phyloP scores from a whole-genome alignment of 2,888 invertebrate species.

The Ectemnius continuus region DNA sequence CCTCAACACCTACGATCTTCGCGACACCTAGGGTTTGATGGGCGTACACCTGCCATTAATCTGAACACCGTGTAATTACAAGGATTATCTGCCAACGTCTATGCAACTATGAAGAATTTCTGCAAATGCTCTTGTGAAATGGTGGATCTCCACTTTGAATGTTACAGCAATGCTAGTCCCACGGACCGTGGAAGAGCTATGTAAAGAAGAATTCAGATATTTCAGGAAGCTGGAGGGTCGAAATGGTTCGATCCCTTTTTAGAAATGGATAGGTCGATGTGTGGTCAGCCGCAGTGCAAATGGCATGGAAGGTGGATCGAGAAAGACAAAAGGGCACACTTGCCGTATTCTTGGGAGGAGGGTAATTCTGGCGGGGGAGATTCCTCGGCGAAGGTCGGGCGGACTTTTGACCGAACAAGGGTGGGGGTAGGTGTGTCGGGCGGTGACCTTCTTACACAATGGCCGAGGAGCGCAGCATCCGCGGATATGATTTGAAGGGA shows the following conservation, averaged over 20 bases:
- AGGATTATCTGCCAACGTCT: background rate
- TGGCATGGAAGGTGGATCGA: background rate
- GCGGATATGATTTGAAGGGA: conserved; percentile 76
- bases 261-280: conserved; percentile 29
- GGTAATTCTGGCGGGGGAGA: conserved; percentile 32
- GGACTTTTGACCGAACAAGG: conserved; percentile 21
- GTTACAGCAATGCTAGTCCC: too few relatives aligned
- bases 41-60: background rate
- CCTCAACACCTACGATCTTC: conserved; percentile 33
- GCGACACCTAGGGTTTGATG: conserved; percentile 13
- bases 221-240: background rate
- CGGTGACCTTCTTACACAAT: conserved; percentile 76
- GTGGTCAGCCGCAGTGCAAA: conserved; percentile 17
- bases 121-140: too few relatives aligned
- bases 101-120: too few relatives aligned
- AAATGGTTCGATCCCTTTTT: conserved; percentile 19
- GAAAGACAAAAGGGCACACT: conserved; percentile 1
- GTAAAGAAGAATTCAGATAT: too few relatives aligned
- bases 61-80: conserved; percentile 21
- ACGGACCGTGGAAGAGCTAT: too few relatives aligned
- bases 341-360: conserved; percentile 4
- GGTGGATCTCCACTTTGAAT: too few relatives aligned
- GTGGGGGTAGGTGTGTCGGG: conserved; percentile 71
- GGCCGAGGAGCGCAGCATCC: conserved; percentile 68
- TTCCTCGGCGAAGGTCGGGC: conserved; percentile 46